Percentiles rank a stretch among this genome's conserved stretches.
These are phyloP conservation scores for Holothuria leucospilota DNA, from an alignment of 53 echinoderm and acorn worm genomes.

Conservation along the genomic window DNA sequence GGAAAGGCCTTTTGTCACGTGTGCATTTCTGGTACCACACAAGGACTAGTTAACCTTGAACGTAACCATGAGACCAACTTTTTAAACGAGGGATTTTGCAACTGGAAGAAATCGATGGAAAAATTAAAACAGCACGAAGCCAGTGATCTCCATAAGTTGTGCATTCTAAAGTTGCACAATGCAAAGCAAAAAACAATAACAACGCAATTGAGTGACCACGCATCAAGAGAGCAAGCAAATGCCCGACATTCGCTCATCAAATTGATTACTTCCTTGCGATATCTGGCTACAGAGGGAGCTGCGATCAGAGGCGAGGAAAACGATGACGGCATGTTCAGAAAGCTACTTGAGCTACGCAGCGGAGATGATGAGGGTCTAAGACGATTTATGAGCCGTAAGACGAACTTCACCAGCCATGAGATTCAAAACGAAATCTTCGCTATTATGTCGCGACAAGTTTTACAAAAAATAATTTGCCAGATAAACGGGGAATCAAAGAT, in stretches of 20 bases:
- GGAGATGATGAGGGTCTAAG: constrained; percentile 39
- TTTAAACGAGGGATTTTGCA: constrained; percentile 39
- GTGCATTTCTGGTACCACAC: constrained; percentile 33
- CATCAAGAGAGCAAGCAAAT: constrained; percentile 19
- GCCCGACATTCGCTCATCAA: constrained; percentile 47
- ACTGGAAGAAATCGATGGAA: constrained; percentile 53
- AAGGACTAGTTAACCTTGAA: constrained; percentile 3
- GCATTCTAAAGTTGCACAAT: constrained; percentile 15
- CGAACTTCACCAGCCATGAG: constrained; percentile 25
- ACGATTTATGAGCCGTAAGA: constrained; percentile 28
- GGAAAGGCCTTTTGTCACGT: constrained; percentile 17
- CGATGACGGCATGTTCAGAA: constrained; percentile 35
- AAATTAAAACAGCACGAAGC: constrained; percentile 44
- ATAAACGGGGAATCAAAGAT: too few relatives aligned
- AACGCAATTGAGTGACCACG: constrained; percentile 36
- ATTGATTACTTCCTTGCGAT: constrained; percentile 44
- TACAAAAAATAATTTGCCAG: constrained; percentile 44
- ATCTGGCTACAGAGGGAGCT: constrained; percentile 43
- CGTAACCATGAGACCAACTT: constrained; percentile 24
- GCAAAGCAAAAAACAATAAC: constrained; percentile 22
- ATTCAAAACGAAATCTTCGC: constrained; percentile 48
- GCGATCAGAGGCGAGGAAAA: constrained; percentile 50
- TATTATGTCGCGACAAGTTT: constrained; percentile 26
- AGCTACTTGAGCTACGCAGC: constrained; percentile 13
- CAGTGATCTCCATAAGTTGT: constrained; percentile 39